Conservation (phyloP, 2,888 invertebrate species). For the Glaucopsyche alexis region DNA sequence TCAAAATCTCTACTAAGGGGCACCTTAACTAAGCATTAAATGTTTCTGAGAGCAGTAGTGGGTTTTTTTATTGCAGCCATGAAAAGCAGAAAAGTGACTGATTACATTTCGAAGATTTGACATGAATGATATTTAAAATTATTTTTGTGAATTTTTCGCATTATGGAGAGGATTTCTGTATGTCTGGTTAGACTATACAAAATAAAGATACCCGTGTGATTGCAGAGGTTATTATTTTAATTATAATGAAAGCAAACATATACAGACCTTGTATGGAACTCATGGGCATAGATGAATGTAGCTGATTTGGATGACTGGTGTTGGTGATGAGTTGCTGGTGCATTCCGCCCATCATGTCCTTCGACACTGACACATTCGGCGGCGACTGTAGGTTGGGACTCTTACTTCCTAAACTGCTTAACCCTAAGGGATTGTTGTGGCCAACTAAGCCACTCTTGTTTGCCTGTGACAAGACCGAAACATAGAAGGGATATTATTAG, state of each 20-base stretch:
- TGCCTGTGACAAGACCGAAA: constrained; percentile 79
- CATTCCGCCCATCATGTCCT: constrained; percentile 86
- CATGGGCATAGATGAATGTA: constrained; percentile 82
- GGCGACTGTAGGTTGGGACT: constrained; percentile 92
- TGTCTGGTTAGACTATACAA: no score
- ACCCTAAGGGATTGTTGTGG: constrained; percentile 86
- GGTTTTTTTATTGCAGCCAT: neutral
- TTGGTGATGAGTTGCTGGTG: constrained; percentile 87
- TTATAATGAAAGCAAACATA: constrained; percentile 16
- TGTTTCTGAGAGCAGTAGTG: no score
- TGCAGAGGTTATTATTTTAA: no score
- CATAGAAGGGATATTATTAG: constrained; percentile 22
- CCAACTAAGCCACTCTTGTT: constrained; percentile 85
- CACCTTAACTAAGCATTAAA: no score
- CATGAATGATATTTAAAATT: no score
- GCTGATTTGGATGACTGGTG: constrained; percentile 83
- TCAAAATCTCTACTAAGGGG: no score
- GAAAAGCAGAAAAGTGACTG: neutral
- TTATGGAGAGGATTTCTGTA: no score
- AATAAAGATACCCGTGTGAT: no score
- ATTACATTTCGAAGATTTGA: no score
- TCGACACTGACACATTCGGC: constrained; percentile 89
- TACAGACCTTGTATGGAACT: constrained; percentile 84
- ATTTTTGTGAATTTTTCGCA: neutral
- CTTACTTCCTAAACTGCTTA: constrained; percentile 88